Conservation (phyloP, 2,888 invertebrate genomes). For the Rhogogaster chlorosoma region DNA sequence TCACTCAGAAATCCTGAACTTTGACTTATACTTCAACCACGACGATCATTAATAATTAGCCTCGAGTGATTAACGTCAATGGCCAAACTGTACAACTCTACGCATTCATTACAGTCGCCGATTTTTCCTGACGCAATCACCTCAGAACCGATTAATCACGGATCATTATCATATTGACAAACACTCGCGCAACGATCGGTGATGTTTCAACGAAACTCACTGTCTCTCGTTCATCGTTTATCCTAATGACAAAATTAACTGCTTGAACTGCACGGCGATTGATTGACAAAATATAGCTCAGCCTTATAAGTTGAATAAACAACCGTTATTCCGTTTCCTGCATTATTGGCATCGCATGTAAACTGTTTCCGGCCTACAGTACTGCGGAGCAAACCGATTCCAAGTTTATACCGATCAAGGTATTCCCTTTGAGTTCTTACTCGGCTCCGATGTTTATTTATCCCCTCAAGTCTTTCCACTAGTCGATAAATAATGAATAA, state of each 20-base stretch:
- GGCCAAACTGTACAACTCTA: neutral
- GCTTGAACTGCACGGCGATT: neutral
- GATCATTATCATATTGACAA: neutral
- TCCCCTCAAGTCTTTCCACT: neutral
- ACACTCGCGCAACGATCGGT: neutral
- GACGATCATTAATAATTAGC: neutral
- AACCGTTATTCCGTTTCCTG: neutral
- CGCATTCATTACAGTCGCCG: neutral
- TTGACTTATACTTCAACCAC: neutral
- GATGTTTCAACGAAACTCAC: neutral
- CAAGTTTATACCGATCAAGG: neutral
- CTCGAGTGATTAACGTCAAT: neutral
- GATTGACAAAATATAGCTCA: neutral
- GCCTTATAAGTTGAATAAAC: neutral
- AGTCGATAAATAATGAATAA: slow-evolving; percentile 12
- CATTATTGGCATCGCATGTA: neutral
- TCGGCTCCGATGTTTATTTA: neutral
- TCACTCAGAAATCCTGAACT: slow-evolving; percentile 10
- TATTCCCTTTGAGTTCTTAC: neutral
- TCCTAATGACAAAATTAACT: neutral
- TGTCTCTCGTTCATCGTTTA: neutral
- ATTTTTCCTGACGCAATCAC: neutral
- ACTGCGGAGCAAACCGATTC: neutral
- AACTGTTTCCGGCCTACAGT: neutral
- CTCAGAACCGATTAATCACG: neutral